phyloP scores from a whole-genome alignment of 2,888 invertebrate species.

The Zeuzera pyrina region DNA sequence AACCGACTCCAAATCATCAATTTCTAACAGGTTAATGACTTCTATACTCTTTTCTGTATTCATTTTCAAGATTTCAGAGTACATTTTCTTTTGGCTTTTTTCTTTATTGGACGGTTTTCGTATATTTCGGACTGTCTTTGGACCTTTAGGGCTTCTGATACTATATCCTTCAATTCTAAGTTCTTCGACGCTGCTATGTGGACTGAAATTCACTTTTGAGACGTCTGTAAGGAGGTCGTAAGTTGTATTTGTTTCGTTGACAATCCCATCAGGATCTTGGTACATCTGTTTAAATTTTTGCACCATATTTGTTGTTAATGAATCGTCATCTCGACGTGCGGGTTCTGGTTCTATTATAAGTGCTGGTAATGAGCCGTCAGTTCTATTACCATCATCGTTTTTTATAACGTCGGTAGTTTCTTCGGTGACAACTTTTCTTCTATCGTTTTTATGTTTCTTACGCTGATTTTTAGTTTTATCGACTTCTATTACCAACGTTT shows the following conservation, averaged over 20 bases:
- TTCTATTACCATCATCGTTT: constrained; percentile 23
- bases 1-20: constrained; percentile 20
- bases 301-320: constrained; percentile 27
- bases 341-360: constrained; percentile 38
- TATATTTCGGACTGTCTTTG: no score
- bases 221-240: no score
- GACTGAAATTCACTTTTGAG: no score
- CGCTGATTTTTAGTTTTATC: constrained; percentile 15
- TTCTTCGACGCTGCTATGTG: no score
- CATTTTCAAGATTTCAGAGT: no score
- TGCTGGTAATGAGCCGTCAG: constrained; percentile 45
- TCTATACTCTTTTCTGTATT: no score
- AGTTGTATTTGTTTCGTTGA: not conserved
- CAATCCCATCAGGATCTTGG: no score
- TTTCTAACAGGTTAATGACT: constrained; percentile 5
- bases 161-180: no score
- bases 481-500: constrained; percentile 8
- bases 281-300: constrained; percentile 37
- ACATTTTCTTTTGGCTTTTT: no score
- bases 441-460: constrained; percentile 14
- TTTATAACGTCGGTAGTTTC: not conserved
- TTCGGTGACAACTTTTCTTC: constrained; percentile 10
- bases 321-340: constrained; percentile 23
- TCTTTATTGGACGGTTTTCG: no score
- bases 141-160: no score